These are phyloP conservation scores for Drosophila cognata DNA, from an alignment of 2,888 invertebrate species.

Conservation along the genomic window DNA sequence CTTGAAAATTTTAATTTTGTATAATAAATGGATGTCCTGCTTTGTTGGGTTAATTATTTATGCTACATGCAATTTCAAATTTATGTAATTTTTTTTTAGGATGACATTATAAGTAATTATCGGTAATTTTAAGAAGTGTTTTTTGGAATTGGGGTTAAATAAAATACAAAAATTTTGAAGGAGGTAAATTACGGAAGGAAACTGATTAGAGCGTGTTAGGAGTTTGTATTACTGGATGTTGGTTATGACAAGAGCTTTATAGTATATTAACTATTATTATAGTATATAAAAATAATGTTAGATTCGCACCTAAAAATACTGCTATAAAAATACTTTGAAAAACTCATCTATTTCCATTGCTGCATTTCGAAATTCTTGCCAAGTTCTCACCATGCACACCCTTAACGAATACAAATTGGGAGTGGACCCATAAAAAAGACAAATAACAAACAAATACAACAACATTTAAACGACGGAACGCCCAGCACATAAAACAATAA, in stretches of 20 bases:
- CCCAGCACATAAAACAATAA: conserved; percentile 41
- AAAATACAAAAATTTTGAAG: neutral
- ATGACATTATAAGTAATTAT: neutral
- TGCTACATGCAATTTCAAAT: neutral
- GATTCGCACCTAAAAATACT: neutral
- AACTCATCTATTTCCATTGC: neutral
- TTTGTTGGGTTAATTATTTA: neutral
- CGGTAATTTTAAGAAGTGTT: neutral
- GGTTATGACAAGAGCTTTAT: neutral
- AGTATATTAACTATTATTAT: neutral
- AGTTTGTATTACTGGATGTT: neutral
- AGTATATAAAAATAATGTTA: neutral
- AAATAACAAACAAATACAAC: conserved; percentile 59
- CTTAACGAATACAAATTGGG: conserved; percentile 64
- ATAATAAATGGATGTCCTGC: neutral
- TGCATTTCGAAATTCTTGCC: neutral
- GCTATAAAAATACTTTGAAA: conserved; percentile 1
- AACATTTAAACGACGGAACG: conserved; percentile 51
- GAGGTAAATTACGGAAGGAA: accelerated
- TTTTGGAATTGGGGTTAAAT: neutral
- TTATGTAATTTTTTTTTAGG: neutral
- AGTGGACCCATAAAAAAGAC: conserved; percentile 19
- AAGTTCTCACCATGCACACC: conserved; percentile 18
- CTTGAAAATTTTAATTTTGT: too few species aligned
- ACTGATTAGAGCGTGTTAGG: neutral